Percentiles rank a stretch among this genome's conserved stretches.
phyloP scores from a whole-genome alignment of 2,797 vertebrate genomes.

The Esox lucius region DNA sequence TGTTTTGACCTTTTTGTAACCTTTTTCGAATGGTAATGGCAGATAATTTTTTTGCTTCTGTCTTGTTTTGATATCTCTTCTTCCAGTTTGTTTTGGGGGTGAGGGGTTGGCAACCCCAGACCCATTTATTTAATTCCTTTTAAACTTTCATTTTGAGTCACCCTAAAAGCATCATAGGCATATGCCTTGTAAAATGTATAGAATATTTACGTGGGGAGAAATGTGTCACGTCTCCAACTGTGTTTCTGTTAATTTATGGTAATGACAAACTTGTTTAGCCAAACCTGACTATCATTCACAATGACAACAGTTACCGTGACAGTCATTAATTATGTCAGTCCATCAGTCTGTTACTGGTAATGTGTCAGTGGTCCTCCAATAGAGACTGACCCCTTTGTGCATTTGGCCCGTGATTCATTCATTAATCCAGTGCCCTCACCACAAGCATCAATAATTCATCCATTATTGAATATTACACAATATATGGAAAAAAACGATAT shows the following conservation, averaged over 20 bases:
- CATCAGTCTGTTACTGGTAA: too few species aligned
- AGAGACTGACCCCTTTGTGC: not conserved
- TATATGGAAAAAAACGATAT: not conserved
- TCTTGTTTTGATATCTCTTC: not conserved
- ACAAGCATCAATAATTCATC: not conserved
- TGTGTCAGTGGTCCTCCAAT: too few species aligned
- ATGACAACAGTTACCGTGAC: too few species aligned
- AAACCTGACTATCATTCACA: too few species aligned
- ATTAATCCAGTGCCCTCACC: constrained; percentile 1
- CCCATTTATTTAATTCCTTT: not conserved
- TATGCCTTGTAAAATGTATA: not conserved
- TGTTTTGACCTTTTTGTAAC: not conserved
- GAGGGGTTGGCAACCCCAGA: not conserved
- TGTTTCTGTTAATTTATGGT: too few species aligned
- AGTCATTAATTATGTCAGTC: too few species aligned
- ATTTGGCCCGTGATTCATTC: not conserved
- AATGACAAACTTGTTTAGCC: too few species aligned
- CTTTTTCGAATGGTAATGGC: not conserved
- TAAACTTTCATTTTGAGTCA: not conserved
- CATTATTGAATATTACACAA: not conserved
- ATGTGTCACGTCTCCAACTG: too few species aligned
- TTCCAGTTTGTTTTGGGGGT: not conserved
- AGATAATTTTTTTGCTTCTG: not conserved
- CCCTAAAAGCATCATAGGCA: not conserved
- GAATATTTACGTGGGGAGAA: too few species aligned